Base-by-base conservation (phyloP, 2,888 invertebrate species). In the Zygaena filipendulae region DNA sequence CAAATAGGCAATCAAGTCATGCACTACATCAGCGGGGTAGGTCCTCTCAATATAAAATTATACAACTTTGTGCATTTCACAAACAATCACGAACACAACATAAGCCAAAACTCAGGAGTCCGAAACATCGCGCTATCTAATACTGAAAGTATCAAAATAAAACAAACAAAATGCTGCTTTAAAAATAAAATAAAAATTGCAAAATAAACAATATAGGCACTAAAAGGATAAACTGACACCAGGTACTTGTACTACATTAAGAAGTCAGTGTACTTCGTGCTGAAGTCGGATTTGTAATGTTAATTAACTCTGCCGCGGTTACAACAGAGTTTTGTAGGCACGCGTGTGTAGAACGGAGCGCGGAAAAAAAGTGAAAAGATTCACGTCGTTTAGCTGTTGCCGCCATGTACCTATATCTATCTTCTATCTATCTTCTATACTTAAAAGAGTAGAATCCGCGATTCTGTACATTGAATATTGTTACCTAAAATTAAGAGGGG, bases 281-380 rank as follows among this genome's bases (percentile, higher is more conserved):
- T n/a, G n/a, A n/a, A n/a, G n/a, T n/a, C n/a, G n/a, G n/a, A n/a
- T n/a, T 52, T 47, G 42, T 52, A 58, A 54, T 46, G 45, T 50
- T 57, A 56, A 57, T 53, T 52, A 49, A 44, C 48, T 50, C 47
- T 47, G 46, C 50, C 51, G 60, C 50, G 52, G 60, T 59, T 58
- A 59, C 50, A 46, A 52, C 45, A 46, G 47, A 52, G 45, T 16
- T n/a, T n/a, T n/a, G 45, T 47, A 52, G 52, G 66, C 49, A 54
- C 71, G 74, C 67, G 69, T 64, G 69, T 49, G 51, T 61, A 48
- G 49, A 53, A 48, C 53, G 53, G 51, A 60, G 47, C 55, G 52
- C 63, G 61, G 70, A 77, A 77, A 75, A 74, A 75, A 75, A 79
- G 77, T 74, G 77, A 75, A 77, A 77, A 67, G 61, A 52, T 31